Evolutionary conservation across 2,888 invertebrate species (phyloP).

Genomic region (Ganaspis brasiliensis): DNA sequence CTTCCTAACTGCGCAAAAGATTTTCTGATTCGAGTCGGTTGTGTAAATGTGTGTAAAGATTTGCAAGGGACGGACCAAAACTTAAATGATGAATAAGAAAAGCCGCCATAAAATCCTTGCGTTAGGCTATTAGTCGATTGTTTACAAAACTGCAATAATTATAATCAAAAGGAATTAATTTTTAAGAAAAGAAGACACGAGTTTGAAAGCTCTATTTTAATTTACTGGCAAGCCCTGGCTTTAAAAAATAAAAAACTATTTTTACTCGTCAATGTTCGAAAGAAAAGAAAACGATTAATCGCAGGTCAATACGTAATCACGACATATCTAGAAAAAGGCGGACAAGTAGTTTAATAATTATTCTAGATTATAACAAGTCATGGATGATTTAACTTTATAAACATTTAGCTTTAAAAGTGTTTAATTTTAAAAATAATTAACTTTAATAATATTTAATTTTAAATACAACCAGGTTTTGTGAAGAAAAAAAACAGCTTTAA

Average conservation of each 20-base stretch:
- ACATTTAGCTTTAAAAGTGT: not conserved
- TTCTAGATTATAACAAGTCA: slow-evolving; percentile 9
- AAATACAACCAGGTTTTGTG: no score
- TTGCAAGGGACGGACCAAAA: slow-evolving; percentile 43
- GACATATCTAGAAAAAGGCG: slow-evolving; percentile 66
- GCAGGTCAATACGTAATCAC: slow-evolving; percentile 70
- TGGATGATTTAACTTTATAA: not conserved
- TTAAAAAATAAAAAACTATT: not conserved
- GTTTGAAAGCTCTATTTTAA: not conserved
- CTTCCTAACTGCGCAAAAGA: not conserved
- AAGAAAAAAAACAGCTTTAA: slow-evolving; percentile 6
- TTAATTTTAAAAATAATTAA: slow-evolving; percentile 1
- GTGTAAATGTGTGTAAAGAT: slow-evolving; percentile 42
- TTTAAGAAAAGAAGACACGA: not conserved
- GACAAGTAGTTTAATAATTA: slow-evolving; percentile 8
- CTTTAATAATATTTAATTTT: no score
- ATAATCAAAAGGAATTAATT: slow-evolving; percentile 36
- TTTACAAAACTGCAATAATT: slow-evolving; percentile 36
- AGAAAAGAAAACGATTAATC: slow-evolving; percentile 33
- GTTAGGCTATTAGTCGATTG: slow-evolving; percentile 33
- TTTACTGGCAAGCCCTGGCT: not conserved
- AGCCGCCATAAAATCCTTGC: slow-evolving; percentile 39
- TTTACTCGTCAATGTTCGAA: not conserved
- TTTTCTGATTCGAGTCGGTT: slow-evolving; percentile 24
- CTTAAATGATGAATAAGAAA: slow-evolving; percentile 6